These are phyloP conservation scores for Aphaenogaster ashmeadi DNA, from an alignment of 1,140 invertebrate species.

Conservation along the genomic window DNA sequence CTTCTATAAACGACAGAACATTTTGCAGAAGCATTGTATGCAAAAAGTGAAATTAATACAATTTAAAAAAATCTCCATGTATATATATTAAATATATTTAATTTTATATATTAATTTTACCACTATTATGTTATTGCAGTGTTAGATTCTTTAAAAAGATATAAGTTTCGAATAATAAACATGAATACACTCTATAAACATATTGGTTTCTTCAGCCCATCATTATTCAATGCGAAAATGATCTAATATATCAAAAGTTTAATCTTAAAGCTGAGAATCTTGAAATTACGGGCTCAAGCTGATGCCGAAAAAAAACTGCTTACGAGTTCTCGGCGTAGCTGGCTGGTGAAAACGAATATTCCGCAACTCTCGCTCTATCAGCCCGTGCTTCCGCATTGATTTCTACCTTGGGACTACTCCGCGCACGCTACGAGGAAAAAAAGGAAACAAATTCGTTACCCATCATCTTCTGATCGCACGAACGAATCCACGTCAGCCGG, in stretches of 20 bases:
- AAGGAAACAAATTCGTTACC: constrained; percentile 15
- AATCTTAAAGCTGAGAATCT: background rate
- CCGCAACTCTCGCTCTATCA: constrained; percentile 63
- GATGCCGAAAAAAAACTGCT: constrained; percentile 46
- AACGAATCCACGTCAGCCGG: background rate
- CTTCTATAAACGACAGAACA: constrained; percentile 69
- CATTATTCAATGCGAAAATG: background rate
- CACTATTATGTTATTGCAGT: background rate
- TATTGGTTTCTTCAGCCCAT: background rate
- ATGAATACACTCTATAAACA: background rate
- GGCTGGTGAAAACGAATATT: constrained; percentile 52
- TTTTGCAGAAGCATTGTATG: background rate
- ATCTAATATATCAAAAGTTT: background rate
- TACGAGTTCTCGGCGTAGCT: constrained; percentile 65
- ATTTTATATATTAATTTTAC: constrained; percentile 3
- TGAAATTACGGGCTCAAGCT: background rate
- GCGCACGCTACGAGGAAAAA: constrained; percentile 58
- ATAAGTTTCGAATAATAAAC: background rate
- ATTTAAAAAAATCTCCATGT: background rate
- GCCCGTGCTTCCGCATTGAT: constrained; percentile 2
- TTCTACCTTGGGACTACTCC: constrained; percentile 63
- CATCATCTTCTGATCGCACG: background rate
- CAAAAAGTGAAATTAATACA: background rate
- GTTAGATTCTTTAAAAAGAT: background rate
- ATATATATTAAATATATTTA: background rate